Percentiles rank a stretch among this genome's conserved stretches.
phyloP scores from a whole-genome alignment of 2,888 invertebrate genomes.

The Rugalucina vietnamica region DNA sequence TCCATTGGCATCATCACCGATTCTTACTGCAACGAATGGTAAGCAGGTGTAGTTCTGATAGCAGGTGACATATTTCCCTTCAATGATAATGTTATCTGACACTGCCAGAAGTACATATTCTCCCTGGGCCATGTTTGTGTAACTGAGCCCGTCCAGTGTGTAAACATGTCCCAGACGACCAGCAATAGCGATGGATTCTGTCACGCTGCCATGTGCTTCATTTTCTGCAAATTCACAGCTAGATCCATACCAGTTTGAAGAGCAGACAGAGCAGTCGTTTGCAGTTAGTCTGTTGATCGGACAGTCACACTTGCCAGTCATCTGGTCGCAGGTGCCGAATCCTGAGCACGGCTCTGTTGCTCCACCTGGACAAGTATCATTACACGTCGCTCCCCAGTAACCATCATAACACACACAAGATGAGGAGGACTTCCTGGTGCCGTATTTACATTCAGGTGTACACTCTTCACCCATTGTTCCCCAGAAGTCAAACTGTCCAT shows the following conservation, averaged over 20 bases:
- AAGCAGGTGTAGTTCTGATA: constrained; percentile 70
- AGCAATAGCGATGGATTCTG: constrained; percentile 37
- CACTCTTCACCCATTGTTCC: constrained; percentile 55
- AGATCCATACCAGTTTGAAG: constrained; percentile 66
- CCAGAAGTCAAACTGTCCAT: constrained; percentile 45
- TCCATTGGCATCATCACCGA: constrained; percentile 62
- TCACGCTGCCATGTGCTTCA: constrained; percentile 5
- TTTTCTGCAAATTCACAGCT: constrained; percentile 66
- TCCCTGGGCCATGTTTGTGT: constrained; percentile 54
- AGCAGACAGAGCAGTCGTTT: constrained; percentile 66
- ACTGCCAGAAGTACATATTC: constrained; percentile 66
- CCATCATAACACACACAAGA: constrained; percentile 64
- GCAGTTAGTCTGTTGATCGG: constrained; percentile 64
- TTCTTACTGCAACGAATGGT: constrained; percentile 64
- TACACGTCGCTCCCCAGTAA: constrained; percentile 68
- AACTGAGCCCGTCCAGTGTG: constrained; percentile 67
- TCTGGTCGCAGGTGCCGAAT: constrained; percentile 67
- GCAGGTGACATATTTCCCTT: constrained; percentile 71
- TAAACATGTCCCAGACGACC: constrained; percentile 64
- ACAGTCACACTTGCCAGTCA: constrained; percentile 67
- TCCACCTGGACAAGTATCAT: constrained; percentile 71
- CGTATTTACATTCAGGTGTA: constrained; percentile 56
- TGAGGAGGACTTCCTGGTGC: constrained; percentile 42
- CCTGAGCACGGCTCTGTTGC: constrained; percentile 66
- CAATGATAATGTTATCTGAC: constrained; percentile 58